Conservation (phyloP, 2,888 invertebrate species). For the Selenia dentaria region DNA sequence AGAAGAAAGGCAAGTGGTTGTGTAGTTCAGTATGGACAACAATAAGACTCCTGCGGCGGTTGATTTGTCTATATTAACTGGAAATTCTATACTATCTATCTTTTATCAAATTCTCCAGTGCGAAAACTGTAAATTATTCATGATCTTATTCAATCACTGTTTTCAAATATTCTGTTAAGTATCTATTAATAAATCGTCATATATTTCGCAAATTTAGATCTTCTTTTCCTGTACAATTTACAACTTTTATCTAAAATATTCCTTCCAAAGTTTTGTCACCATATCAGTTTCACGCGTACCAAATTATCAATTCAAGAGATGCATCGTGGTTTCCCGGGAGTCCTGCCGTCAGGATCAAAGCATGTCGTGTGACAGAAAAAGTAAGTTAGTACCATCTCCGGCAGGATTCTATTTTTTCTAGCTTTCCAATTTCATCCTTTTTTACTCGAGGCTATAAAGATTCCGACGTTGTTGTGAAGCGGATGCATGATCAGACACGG, state of each 20-base stretch:
- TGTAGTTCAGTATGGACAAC: conserved; percentile 19
- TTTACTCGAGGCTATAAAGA: conserved; percentile 56
- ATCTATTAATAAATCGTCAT: no score
- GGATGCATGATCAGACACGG: conserved; percentile 58
- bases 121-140: no score
- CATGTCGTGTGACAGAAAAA: conserved; percentile 44
- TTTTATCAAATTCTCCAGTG: conserved; percentile 5
- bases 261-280: background rate
- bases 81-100: background rate
- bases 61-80: conserved; percentile 40
- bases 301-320: conserved; percentile 61
- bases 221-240: no score
- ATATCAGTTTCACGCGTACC: conserved; percentile 7
- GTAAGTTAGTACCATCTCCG: conserved; percentile 58
- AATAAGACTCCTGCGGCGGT: conserved; percentile 25
- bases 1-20: conserved; percentile 17
- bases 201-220: no score
- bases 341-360: conserved; percentile 55
- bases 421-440: conserved; percentile 51
- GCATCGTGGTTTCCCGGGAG: conserved; percentile 52
- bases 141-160: no score
- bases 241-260: no score
- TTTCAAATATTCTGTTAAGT: no score
- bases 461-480: conserved; percentile 56
- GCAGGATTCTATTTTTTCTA: conserved; percentile 48